Evolutionary conservation across 2,113 vertebrate genomes (phyloP).

Genomic region (Lepus timidus): DNA sequence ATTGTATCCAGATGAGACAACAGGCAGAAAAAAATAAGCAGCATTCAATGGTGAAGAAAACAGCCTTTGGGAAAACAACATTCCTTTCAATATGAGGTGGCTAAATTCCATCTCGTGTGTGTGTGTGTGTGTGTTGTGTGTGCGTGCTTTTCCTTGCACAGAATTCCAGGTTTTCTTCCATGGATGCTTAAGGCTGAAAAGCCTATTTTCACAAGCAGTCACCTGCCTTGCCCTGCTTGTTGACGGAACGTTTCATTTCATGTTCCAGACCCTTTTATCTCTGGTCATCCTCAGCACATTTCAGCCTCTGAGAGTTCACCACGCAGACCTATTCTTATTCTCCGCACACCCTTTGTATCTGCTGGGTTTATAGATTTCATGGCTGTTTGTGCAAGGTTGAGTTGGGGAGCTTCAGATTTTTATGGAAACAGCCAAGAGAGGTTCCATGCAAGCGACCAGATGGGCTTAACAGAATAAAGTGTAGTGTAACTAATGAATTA

Average conservation of each 20-base stretch:
- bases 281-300: constrained; percentile 72
- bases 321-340: constrained; percentile 77
- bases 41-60: neutral
- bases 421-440: constrained; percentile 80
- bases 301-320: constrained; percentile 79
- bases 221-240: constrained; percentile 69
- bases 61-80: neutral
- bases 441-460: constrained; percentile 82
- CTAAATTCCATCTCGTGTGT: neutral
- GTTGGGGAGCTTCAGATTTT: constrained; percentile 84
- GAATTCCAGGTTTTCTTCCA: constrained; percentile 68
- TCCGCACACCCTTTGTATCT: constrained; percentile 81
- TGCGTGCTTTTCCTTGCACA: constrained; percentile 41
- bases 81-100: neutral
- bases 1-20: neutral
- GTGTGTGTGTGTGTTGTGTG: too few species aligned
- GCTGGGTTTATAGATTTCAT: constrained; percentile 87
- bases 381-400: constrained; percentile 85
- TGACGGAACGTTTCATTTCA: constrained; percentile 82
- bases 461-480: constrained; percentile 82
- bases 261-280: constrained; percentile 81
- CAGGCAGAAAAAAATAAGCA: neutral
- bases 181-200: constrained; percentile 24
- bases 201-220: constrained; percentile 65
- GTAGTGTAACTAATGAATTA: constrained; percentile 92